Evolutionary conservation across 2,797 vertebrate genomes (phyloP), one percentile per base, ranked within the genome.

Genomic region (Spinibarbus caldwelli): DNA sequence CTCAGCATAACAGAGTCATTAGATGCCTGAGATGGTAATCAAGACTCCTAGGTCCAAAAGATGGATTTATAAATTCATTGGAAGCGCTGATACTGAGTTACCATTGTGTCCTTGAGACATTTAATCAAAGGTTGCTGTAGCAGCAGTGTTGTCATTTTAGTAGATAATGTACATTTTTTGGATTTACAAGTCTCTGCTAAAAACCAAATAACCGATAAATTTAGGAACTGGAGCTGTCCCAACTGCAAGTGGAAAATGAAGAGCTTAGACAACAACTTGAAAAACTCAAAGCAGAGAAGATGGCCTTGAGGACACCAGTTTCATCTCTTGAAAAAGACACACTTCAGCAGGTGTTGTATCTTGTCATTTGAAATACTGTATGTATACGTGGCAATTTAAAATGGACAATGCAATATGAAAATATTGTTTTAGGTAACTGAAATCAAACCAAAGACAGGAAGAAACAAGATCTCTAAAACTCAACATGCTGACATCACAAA

Each of bases 191-290:
- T 6, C 8, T n/a, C n/a, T 38, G 21, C 29, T 54, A 38, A 67
- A 52, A 67, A 54, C 4, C 5, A 21, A 80, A 70, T 81, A 34
- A 71, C n/a, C 3, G 1, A 66, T 34, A 34, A 1, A 80, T 38
- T 49, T 85, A 99, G 98, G 96, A 97, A 85, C 87, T 85, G 78
- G 94, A 97, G 78, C 78, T 98, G 1, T 93, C 90, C 1, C 91
- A 91, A 86, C 89, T 96, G 57, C 95, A 93, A 90, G 89, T 79
- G 9, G 95, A 98, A 90, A 92, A 96, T 89, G 90, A 87, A 0
- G 89, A 91, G 80, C 89, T 97, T 80, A 96, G 94, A 89, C 93
- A 96, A 78, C 91, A 97, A 73, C 92, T 97, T 91, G 92, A 94
- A 89, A 89, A 87, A 85, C 92, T 94, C 93, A 95, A 73, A 78